A percentile compares a stretch with the other conserved stretches of the same genome.
Evolutionary conservation across 2,113 vertebrate genomes (phyloP).

Genomic region (Marmota flaviventris): DNA sequence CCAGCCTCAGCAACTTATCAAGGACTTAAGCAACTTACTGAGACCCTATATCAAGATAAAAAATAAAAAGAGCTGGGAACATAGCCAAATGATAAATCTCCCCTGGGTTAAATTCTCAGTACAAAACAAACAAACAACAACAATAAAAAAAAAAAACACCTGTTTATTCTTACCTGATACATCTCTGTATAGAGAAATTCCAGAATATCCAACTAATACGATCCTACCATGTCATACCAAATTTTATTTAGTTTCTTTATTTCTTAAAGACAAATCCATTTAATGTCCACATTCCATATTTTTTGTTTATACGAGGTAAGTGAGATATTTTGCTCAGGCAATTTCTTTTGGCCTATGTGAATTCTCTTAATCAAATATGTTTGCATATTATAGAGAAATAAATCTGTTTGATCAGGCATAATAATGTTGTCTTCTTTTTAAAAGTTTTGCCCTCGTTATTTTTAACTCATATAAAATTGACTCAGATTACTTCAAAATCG

Average conservation of each 20-base stretch:
- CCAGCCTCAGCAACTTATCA: no score
- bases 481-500: neutral
- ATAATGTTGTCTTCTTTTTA: neutral
- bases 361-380: slow-evolving; percentile 40
- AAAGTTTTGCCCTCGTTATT: slow-evolving; percentile 17
- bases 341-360: neutral
- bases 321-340: neutral
- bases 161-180: neutral
- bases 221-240: neutral
- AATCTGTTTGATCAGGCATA: neutral
- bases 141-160: no score
- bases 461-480: neutral
- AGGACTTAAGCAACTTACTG: no score
- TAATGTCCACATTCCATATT: neutral
- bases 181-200: neutral
- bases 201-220: neutral
- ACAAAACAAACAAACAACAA: no score
- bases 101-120: no score
- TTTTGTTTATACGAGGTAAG: neutral
- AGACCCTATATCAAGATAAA: no score
- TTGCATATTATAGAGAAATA: slow-evolving; percentile 1
- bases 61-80: no score
- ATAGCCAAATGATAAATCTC: no score
- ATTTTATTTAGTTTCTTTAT: neutral
- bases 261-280: slow-evolving; percentile 6